These are phyloP conservation scores for Anastrepha obliqua DNA, from an alignment of 1,140 invertebrate genomes.

Conservation along the genomic window DNA sequence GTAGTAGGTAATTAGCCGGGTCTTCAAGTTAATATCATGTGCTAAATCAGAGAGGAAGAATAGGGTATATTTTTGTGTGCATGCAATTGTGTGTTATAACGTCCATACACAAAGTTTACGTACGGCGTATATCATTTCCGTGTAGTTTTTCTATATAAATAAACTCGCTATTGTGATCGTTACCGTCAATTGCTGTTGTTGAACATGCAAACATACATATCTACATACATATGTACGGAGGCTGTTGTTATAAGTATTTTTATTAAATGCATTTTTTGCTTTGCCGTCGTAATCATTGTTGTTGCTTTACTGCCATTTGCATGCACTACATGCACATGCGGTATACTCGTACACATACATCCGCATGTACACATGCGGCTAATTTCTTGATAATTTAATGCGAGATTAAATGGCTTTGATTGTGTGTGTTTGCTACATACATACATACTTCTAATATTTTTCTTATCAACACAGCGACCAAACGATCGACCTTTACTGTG, in stretches of 20 bases:
- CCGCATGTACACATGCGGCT: not conserved
- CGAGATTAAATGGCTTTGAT: not conserved
- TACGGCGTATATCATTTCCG: not conserved
- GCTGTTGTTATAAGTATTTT: not conserved
- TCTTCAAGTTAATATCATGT: too few species aligned
- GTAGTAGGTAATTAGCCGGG: too few species aligned
- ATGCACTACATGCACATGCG: not conserved
- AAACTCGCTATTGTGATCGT: not conserved
- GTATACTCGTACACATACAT: not conserved
- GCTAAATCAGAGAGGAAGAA: too few species aligned
- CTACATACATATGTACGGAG: not conserved
- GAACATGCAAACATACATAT: not conserved
- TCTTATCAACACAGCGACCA: not conserved
- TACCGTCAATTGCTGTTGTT: not conserved
- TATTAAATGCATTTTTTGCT: not conserved
- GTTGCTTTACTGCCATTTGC: not conserved
- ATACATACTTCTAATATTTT: not conserved
- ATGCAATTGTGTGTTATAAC: not conserved
- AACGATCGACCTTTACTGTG: constrained; percentile 1
- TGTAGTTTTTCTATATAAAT: not conserved
- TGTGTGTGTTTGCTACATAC: not conserved
- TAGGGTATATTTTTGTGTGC: not conserved
- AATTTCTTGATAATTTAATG: not conserved
- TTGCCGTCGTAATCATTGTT: not conserved
- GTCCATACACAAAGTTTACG: not conserved